Base-by-base conservation (phyloP, 1,140 invertebrate genomes). In the Saxidomus purpurata region DNA sequence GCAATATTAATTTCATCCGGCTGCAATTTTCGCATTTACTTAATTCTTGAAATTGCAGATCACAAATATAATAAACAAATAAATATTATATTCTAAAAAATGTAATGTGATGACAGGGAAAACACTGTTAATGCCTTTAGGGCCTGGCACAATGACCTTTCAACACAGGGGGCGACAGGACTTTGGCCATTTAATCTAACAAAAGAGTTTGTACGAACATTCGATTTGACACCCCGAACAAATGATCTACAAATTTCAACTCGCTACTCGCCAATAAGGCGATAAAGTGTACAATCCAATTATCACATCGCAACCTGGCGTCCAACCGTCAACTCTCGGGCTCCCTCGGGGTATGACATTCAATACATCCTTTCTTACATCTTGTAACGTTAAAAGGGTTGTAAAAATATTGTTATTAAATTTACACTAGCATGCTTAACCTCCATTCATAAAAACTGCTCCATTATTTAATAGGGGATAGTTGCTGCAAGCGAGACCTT, bases 371-470 rank as follows among this genome's bases (percentile, higher is more conserved):
- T 34, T 22, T 40, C 9, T 40, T 74, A 40, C 19, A 77, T 49
- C 13, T 28, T 52, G 25, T 8, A 52, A 25, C 13, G 47, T 79
- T 79, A 59, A 52, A 52, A 79, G 47, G 49, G 47, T 79, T 79
- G 36, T 38, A 36, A 55, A 79, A 79, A 79, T 79, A 59, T 79
- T 79, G 49, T 79, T 79, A 79, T 79, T 59, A 79, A 79, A 79
- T 79, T 79, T 79, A 43, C 49, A 55, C 3, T 79, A 6, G 43
- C 43, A 77, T 77, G n/a, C n/a, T 3, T 34, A 28, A 67, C 63
- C 11, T 59, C 6, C 55, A 9, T 59, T 59, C 61, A 28, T 11
- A 25, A 67, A 61, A 61, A 67, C 8, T 67, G n/a, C 31, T 31
- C 61, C 19, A 31, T 67, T 67, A 67, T 67, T 6, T 31, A 67